Conservation (phyloP, 1,140 invertebrate genomes). For the Mycetomoellerius zeteki region DNA sequence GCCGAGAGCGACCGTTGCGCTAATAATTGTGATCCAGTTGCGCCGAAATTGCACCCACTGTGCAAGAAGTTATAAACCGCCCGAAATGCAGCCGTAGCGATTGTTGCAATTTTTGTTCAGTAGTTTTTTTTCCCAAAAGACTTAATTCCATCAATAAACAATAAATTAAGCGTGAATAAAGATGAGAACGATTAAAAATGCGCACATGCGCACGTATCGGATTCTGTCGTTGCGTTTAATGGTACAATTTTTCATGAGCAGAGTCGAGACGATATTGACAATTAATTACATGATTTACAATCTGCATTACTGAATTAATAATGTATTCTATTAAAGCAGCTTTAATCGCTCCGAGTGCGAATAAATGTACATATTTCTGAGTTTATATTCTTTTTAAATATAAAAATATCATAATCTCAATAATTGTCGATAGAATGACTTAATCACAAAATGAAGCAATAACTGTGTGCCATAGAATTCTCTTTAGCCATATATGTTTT, state of each 20-base stretch:
- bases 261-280: neutral
- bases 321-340: neutral
- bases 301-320: constrained; percentile 12
- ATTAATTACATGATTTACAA: neutral
- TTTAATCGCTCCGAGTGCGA: neutral
- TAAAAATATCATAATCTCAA: neutral
- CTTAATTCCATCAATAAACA: neutral
- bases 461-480: neutral
- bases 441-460: neutral
- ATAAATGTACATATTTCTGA: neutral
- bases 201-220: too few species aligned
- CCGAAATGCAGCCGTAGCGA: neutral
- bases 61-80: neutral
- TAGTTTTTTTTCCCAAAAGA: neutral
- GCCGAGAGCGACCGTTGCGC: constrained; percentile 21
- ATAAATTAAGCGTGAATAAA: neutral
- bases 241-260: neutral
- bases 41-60: constrained; percentile 37
- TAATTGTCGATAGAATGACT: too few species aligned
- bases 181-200: neutral
- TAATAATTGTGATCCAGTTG: constrained; percentile 68
- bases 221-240: neutral
- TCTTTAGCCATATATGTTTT: neutral
- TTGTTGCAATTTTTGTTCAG: neutral
- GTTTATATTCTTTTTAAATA: neutral